phyloP scores from a whole-genome alignment of 2,797 vertebrate genomes.

The Perodicticus potto region DNA sequence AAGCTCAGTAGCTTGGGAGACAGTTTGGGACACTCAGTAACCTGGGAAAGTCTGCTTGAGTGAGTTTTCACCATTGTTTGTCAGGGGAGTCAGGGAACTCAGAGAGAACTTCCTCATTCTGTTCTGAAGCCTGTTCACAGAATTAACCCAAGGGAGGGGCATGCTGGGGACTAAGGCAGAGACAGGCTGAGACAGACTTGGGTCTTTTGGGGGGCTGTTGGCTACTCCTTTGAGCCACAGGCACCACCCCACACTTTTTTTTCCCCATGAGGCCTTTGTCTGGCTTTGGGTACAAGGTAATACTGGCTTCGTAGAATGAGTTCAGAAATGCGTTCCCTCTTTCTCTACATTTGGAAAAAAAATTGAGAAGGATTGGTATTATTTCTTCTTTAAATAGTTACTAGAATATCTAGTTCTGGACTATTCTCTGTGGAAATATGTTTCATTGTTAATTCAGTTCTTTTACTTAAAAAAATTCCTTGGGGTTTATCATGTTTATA shows the following conservation, averaged over 20 bases:
- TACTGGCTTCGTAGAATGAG: background rate
- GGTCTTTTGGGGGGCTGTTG: too few species aligned
- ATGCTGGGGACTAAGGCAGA: too few species aligned
- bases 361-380: background rate
- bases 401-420: background rate
- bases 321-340: background rate
- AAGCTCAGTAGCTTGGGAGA: too few species aligned
- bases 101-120: too few species aligned
- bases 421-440: background rate
- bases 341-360: background rate
- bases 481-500: background rate
- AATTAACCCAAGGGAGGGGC: too few species aligned
- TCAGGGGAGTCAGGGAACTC: too few species aligned
- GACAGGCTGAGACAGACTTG: too few species aligned
- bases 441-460: conserved; percentile 16
- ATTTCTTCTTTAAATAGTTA: conserved; percentile 29
- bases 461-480: background rate
- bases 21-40: too few species aligned
- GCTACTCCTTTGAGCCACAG: too few species aligned
- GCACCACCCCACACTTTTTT: background rate
- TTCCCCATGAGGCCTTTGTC: background rate
- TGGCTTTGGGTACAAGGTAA: background rate
- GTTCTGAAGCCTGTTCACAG: too few species aligned
- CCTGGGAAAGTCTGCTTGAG: too few species aligned
- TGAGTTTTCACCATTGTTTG: too few species aligned